Conservation (phyloP, 2,888 invertebrate species). For the Ennomos erosarius region DNA sequence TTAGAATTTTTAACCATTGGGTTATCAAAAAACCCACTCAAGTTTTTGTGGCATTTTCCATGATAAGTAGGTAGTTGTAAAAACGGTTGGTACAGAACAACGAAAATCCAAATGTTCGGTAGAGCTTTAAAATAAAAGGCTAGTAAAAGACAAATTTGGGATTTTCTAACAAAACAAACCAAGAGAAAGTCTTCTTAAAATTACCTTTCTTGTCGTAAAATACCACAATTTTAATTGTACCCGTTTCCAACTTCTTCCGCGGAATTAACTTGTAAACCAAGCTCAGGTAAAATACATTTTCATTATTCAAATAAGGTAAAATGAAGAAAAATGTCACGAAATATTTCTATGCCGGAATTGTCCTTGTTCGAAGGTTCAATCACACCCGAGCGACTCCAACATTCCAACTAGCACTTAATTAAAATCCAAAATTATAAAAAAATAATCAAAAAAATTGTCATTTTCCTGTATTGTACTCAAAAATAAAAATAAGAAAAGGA, state of each 20-base stretch:
- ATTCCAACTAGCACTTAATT: too few species aligned
- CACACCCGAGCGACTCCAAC: constrained; percentile 13
- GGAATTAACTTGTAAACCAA: constrained; percentile 44
- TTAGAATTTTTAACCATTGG: too few species aligned
- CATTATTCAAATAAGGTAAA: constrained; percentile 43
- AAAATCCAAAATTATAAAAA: too few species aligned
- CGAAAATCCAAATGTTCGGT: too few species aligned
- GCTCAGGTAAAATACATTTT: constrained; percentile 40
- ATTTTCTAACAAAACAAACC: background rate
- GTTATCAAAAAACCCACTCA: too few species aligned
- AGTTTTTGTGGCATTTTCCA: too few species aligned
- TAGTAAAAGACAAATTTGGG: constrained; percentile 11
- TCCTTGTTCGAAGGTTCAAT: constrained; percentile 23
- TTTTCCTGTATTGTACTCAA: too few species aligned
- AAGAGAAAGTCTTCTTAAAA: constrained; percentile 13
- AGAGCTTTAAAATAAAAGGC: background rate
- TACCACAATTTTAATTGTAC: constrained; percentile 37
- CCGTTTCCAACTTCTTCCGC: constrained; percentile 35
- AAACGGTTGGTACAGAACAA: too few species aligned
- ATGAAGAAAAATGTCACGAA: constrained; percentile 41
- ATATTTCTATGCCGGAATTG: constrained; percentile 36
- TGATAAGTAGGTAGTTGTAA: too few species aligned
- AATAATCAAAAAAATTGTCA: too few species aligned
- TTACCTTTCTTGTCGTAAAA: constrained; percentile 26
- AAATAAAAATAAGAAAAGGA: too few species aligned